These are phyloP conservation scores for Dryomyza anilis DNA, from an alignment of 2,888 invertebrate genomes.

Conservation along the genomic window DNA sequence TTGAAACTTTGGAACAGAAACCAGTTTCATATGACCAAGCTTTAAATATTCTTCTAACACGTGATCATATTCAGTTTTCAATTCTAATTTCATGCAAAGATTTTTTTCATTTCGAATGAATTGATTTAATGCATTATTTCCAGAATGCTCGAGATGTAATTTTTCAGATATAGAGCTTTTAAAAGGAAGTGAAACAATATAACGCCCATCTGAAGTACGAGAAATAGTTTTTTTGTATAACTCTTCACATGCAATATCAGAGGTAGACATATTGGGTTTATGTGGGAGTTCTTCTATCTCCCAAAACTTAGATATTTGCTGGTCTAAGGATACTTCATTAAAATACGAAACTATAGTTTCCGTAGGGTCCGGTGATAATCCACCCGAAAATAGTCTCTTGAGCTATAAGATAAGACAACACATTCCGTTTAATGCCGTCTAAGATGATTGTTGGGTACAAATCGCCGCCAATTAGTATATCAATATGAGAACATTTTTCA, in stretches of 20 bases:
- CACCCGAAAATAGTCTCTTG: too few relatives aligned
- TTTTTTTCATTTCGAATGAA: not conserved
- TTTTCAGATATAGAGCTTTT: not conserved
- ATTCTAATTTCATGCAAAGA: not conserved
- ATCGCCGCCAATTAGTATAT: too few relatives aligned
- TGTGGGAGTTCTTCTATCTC: not conserved
- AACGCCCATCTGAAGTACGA: not conserved
- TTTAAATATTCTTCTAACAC: not conserved
- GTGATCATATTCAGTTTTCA: not conserved
- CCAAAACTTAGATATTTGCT: not conserved
- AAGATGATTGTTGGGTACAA: too few relatives aligned
- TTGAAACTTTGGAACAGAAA: not conserved
- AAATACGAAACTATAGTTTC: not conserved
- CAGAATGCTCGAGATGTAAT: not conserved
- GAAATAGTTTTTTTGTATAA: not conserved
- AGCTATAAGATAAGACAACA: too few relatives aligned
- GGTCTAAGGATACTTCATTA: too few relatives aligned
- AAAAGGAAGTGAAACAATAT: not conserved
- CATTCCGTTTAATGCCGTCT: too few relatives aligned
- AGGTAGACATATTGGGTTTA: not conserved
- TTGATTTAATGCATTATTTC: not conserved
- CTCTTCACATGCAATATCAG: not conserved
- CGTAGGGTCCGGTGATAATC: not conserved
- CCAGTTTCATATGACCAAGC: not conserved
- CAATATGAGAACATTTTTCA: too few relatives aligned